Percentiles rank a stretch among this genome's conserved stretches.
phyloP scores from a whole-genome alignment of 2,797 vertebrate genomes.

The Cottoperca gobio region DNA sequence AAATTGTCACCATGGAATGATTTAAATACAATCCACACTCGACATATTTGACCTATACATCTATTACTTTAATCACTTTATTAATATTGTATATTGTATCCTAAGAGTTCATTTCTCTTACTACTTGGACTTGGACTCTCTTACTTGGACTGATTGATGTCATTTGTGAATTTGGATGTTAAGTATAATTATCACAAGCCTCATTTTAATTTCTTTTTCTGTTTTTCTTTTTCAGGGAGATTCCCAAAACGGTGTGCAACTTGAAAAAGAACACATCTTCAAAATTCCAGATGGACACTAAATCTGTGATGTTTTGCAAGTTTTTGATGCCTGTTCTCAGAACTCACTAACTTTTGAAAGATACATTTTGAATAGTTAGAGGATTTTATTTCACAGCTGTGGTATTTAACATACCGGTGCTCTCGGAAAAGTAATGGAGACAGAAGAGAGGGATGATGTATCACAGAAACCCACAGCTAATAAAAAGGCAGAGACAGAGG shows the following conservation, averaged over 20 bases:
- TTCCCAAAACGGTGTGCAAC: slow-evolving; percentile 9
- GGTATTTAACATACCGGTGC: slow-evolving; percentile 5
- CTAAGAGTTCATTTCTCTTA: no score
- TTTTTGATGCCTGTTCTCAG: slow-evolving; percentile 41
- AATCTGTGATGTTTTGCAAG: slow-evolving; percentile 38
- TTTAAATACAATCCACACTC: background rate
- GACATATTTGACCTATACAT: background rate
- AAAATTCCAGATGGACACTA: slow-evolving; percentile 52
- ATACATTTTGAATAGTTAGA: slow-evolving; percentile 24
- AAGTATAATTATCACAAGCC: background rate
- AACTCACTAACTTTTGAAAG: slow-evolving; percentile 50
- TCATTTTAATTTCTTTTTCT: slow-evolving; percentile 22
- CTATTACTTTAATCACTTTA: background rate
- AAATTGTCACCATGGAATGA: background rate
- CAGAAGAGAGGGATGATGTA: slow-evolving; percentile 84
- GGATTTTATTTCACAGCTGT: slow-evolving; percentile 35
- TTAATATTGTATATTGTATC: background rate
- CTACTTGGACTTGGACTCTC: no score
- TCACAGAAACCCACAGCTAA: slow-evolving; percentile 59
- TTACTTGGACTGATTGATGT: background rate
- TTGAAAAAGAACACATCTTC: slow-evolving; percentile 18
- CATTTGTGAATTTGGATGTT: background rate
- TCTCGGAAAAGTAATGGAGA: slow-evolving; percentile 80
- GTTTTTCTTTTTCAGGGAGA: slow-evolving; percentile 59
- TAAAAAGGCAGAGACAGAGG: slow-evolving; percentile 78